Percentiles rank a stretch among this genome's conserved stretches.
These are phyloP conservation scores for Enteromius fasciolatus DNA, from an alignment of 2,797 vertebrate genomes.

Conservation along the genomic window DNA sequence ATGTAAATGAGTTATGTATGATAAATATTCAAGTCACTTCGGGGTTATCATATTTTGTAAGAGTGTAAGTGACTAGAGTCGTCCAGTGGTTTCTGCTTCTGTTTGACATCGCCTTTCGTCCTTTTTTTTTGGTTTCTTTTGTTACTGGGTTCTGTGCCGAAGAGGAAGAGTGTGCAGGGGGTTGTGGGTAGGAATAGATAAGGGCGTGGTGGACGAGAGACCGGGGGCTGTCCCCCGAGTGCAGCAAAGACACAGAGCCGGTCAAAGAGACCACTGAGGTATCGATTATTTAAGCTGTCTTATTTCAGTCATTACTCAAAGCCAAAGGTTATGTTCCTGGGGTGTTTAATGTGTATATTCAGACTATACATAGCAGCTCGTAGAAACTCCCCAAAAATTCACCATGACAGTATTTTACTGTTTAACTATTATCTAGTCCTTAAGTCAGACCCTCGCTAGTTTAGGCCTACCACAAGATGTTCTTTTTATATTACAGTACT, in stretches of 20 bases:
- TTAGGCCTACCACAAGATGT: slow-evolving; percentile 84
- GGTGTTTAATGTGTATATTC: slow-evolving; percentile 78
- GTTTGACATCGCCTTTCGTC: slow-evolving; percentile 62
- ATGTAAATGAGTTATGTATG: slow-evolving; percentile 91
- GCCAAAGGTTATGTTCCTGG: slow-evolving; percentile 90
- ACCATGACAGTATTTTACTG: slow-evolving; percentile 83
- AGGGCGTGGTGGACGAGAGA: slow-evolving; percentile 62
- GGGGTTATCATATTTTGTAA: slow-evolving; percentile 89
- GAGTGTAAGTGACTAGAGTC: slow-evolving; percentile 87
- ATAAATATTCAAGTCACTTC: slow-evolving; percentile 84
- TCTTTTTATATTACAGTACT: slow-evolving; percentile 91
- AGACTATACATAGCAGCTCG: slow-evolving; percentile 78
- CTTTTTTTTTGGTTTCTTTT: slow-evolving; percentile 29
- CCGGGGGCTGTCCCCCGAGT: slow-evolving; percentile 46
- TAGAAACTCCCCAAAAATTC: slow-evolving; percentile 76
- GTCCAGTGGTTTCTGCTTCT: slow-evolving; percentile 80
- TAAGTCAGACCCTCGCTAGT: slow-evolving; percentile 78
- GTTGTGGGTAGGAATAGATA: slow-evolving; percentile 62
- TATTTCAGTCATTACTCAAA: slow-evolving; percentile 85
- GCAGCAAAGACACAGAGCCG: slow-evolving; percentile 56
- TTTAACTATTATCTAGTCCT: slow-evolving; percentile 83
- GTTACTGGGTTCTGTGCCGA: slow-evolving; percentile 38
- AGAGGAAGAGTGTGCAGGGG: slow-evolving; percentile 55
- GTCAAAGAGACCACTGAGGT: slow-evolving; percentile 79
- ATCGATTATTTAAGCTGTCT: slow-evolving; percentile 79